Percentiles rank a stretch among this genome's conserved stretches.
These are phyloP conservation scores for Caenorhabditis doughertyi DNA, from an alignment of 2,888 invertebrate species.

Conservation along the genomic window DNA sequence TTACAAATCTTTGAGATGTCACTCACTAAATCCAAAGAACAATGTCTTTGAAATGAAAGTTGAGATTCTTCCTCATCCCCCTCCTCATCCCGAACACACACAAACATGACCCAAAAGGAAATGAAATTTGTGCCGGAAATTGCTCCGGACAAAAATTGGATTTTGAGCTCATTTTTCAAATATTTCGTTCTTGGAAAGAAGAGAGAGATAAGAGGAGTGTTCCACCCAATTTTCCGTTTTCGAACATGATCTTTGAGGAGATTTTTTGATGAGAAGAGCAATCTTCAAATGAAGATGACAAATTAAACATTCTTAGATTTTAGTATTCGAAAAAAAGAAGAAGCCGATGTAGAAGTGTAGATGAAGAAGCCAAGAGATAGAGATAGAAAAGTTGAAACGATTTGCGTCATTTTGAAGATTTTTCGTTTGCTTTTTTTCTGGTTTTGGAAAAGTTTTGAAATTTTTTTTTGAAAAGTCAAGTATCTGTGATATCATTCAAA, in stretches of 20 bases:
- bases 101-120: conserved; percentile 33
- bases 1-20: not conserved
- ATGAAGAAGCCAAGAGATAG: not conserved
- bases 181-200: not conserved
- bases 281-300: not conserved
- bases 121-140: conserved; percentile 39
- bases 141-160: conserved; percentile 19
- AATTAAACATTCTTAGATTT: conserved; percentile 16
- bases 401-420: not conserved
- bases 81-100: not conserved
- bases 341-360: too few species aligned
- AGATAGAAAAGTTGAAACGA: not conserved
- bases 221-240: not conserved
- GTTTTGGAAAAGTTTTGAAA: not conserved
- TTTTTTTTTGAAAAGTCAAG: not conserved
- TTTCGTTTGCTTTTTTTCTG: not conserved
- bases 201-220: conserved; percentile 9
- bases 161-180: conserved; percentile 28
- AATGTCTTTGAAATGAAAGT: conserved; percentile 9
- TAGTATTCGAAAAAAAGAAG: not conserved
- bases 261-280: conserved; percentile 9
- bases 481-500: not conserved
- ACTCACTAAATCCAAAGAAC: conserved; percentile 24
- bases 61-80: not conserved
- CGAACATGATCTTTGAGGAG: conserved; percentile 25